These are phyloP conservation scores for Zygaena filipendulae DNA, from an alignment of 2,888 invertebrate species.

Conservation along the genomic window DNA sequence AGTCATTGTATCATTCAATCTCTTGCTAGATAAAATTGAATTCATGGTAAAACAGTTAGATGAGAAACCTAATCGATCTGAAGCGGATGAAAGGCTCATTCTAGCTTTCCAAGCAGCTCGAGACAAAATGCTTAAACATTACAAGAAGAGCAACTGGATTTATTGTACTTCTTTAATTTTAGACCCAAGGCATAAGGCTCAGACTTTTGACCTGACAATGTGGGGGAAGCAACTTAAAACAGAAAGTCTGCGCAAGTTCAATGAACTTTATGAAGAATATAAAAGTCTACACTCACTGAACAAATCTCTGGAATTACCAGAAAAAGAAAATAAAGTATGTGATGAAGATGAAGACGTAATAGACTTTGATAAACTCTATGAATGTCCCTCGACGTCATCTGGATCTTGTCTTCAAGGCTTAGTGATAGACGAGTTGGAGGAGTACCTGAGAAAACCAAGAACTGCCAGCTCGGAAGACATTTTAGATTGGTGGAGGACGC, in stretches of 20 bases:
- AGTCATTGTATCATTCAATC: constrained; percentile 20
- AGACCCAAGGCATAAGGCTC: constrained; percentile 21
- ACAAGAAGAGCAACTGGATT: constrained; percentile 19
- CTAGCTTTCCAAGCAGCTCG: constrained; percentile 20
- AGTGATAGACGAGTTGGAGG: too few species aligned
- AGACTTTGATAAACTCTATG: too few species aligned
- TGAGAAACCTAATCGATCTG: constrained; percentile 20
- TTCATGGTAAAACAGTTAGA: constrained; percentile 19
- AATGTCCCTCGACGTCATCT: too few species aligned
- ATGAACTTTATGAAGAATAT: constrained; percentile 16
- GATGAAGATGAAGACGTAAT: too few species aligned
- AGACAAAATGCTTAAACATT: constrained; percentile 21
- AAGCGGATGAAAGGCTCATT: constrained; percentile 21
- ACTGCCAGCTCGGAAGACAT: too few species aligned
- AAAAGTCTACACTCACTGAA: constrained; percentile 15
- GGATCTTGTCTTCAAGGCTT: too few species aligned
- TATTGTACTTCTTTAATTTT: constrained; percentile 20
- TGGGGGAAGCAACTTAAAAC: constrained; percentile 17
- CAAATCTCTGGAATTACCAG: constrained; percentile 16
- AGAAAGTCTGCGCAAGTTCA: constrained; percentile 16
- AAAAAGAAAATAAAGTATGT: too few species aligned
- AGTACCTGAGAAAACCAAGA: too few species aligned
- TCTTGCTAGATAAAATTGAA: constrained; percentile 19
- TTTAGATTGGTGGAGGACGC: too few species aligned
- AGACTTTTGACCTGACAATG: constrained; percentile 19